Percentiles rank a stretch among this genome's conserved stretches.
phyloP scores from a whole-genome alignment of 2,113 vertebrate species.

The Myrmophylax atrothorax region DNA sequence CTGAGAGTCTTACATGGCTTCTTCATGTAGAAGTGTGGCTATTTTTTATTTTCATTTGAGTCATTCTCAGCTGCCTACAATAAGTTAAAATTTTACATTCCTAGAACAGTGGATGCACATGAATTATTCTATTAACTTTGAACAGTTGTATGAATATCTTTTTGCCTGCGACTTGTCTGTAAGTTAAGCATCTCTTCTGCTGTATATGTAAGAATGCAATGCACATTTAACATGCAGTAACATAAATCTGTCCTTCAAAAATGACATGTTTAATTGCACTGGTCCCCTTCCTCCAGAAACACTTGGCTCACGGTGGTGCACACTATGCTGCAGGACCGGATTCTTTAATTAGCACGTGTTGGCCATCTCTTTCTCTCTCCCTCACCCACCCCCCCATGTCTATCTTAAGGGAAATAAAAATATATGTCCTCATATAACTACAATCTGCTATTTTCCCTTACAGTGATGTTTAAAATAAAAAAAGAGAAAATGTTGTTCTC shows the following conservation, averaged over 20 bases:
- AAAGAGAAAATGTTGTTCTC: constrained; percentile 37
- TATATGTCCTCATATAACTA: constrained; percentile 69
- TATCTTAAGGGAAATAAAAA: constrained; percentile 69
- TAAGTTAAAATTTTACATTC: neutral
- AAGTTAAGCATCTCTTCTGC: constrained; percentile 14
- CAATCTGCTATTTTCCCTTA: constrained; percentile 62
- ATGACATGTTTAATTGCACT: constrained; percentile 43
- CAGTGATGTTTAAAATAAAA: constrained; percentile 53
- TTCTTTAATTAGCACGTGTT: constrained; percentile 58
- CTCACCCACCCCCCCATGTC: neutral
- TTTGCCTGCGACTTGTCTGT: neutral
- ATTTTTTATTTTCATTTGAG: neutral
- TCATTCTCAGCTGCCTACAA: neutral
- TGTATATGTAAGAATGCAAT: neutral
- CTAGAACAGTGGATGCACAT: neutral
- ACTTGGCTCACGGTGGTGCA: constrained; percentile 27
- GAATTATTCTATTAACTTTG: neutral
- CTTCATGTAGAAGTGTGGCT: neutral
- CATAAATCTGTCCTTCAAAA: constrained; percentile 45
- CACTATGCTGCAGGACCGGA: neutral
- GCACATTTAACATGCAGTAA: constrained; percentile 2
- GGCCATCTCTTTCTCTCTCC: constrained; percentile 29
- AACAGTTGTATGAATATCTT: neutral
- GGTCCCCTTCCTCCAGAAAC: constrained; percentile 9
- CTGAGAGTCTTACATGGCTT: neutral